phyloP scores from a whole-genome alignment of 2,888 invertebrate species.

The Melipona bicolor region DNA sequence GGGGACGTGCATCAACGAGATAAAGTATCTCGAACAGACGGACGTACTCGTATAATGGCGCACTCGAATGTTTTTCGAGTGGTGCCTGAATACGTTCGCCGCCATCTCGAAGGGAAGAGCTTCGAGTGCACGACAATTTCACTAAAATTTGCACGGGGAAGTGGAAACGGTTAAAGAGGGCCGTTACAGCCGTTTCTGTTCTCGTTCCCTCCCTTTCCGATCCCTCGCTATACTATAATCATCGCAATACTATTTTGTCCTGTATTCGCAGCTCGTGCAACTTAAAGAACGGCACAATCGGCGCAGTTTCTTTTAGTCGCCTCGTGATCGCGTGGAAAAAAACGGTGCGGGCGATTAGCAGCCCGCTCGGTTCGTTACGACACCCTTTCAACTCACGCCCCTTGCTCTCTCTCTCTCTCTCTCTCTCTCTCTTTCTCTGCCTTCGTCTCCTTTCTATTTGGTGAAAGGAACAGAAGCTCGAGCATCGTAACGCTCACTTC shows the following conservation, averaged over 20 bases:
- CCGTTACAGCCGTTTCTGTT: slow-evolving; percentile 44
- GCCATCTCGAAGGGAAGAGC: slow-evolving; percentile 55
- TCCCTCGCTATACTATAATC: not conserved
- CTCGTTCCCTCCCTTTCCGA: slow-evolving; percentile 15
- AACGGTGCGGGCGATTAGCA: slow-evolving; percentile 57
- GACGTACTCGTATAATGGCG: slow-evolving; percentile 52
- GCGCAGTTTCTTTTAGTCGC: slow-evolving; percentile 35
- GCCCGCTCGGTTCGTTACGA: slow-evolving; percentile 46
- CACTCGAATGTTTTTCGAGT: slow-evolving; percentile 66
- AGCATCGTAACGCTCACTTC: slow-evolving; percentile 38
- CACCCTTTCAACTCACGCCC: slow-evolving; percentile 29
- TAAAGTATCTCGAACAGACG: slow-evolving; percentile 43
- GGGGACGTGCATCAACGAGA: slow-evolving; percentile 26
- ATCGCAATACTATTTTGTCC: slow-evolving; percentile 32
- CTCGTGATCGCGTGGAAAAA: slow-evolving; percentile 29
- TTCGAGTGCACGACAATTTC: slow-evolving; percentile 63
- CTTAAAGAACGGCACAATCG: slow-evolving; percentile 35
- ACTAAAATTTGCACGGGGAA: slow-evolving; percentile 64
- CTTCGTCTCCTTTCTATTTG: not conserved
- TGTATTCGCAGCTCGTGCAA: slow-evolving; percentile 7
- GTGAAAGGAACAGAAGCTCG: slow-evolving; percentile 22
- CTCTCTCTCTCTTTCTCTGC: not conserved
- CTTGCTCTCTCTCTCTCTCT: not conserved
- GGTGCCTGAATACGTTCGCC: slow-evolving; percentile 57
- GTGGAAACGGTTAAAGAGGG: slow-evolving; percentile 57